Evolutionary conservation across 2,113 vertebrate species (phyloP).

Genomic region (Phocoena sinus): DNA sequence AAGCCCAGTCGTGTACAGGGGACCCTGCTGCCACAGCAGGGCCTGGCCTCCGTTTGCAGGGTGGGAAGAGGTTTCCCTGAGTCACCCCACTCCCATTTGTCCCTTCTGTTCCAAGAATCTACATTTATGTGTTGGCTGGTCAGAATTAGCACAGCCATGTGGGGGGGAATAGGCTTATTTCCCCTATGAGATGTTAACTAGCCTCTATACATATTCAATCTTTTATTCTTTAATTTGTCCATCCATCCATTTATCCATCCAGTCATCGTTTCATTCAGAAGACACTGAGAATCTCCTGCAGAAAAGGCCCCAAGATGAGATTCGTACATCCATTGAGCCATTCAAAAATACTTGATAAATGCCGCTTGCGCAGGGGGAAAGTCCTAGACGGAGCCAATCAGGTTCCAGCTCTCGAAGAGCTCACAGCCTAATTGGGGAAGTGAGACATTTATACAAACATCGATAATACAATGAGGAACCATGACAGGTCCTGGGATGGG

Average conservation of each 20-base stretch:
- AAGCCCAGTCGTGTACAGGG: not conserved
- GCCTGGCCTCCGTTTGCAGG: not conserved
- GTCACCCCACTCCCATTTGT: not conserved
- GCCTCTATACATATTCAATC: not conserved
- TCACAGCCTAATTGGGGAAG: not conserved
- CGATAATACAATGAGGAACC: not conserved
- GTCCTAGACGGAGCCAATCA: not conserved
- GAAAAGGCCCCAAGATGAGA: not conserved
- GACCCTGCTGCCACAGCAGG: not conserved
- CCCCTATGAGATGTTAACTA: not conserved
- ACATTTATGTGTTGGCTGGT: not conserved
- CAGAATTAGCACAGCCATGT: not conserved
- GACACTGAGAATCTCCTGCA: not conserved
- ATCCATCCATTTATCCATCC: not conserved
- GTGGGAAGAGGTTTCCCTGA: not conserved
- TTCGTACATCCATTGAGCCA: not conserved
- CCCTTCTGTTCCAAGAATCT: not conserved
- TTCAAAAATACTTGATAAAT: not conserved
- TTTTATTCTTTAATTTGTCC: not conserved
- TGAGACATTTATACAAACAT: not conserved
- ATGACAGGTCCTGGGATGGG: no score
- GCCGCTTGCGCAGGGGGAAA: not conserved
- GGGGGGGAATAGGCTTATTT: not conserved
- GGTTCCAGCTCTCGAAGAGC: not conserved
- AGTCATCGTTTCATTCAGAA: not conserved